Base-by-base conservation (phyloP, 1,140 invertebrate species). In the Macrostomum lignano region DNA sequence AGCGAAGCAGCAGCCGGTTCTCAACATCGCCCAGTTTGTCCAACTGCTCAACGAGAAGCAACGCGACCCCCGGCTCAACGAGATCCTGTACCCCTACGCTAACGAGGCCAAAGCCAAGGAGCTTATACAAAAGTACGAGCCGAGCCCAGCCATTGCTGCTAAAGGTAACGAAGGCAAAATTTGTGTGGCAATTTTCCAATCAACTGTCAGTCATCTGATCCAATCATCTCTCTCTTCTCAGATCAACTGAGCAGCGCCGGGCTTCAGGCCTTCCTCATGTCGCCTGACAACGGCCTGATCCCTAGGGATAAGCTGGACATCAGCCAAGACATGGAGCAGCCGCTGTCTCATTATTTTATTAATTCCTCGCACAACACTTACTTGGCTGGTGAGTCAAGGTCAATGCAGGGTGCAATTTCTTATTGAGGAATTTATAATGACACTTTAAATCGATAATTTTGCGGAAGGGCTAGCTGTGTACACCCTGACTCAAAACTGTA, bases 351-450 rank as follows among this genome's bases (percentile, higher is more conserved):
- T 52, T 98, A 96, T 62, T 96, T 93, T 52, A 94, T 96, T 42
- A 98, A 96, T 64, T 93, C 81, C 17, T 94, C 86, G 30, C 91
- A 98, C 58, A 98, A 98, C 52, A 96, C 88, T 6, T 98, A 98
- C 58, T 65, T 98, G 21, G 74, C 69, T 17, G 79, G 81, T n/a
- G n/a, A n/a, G n/a, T n/a, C n/a, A n/a, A n/a, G n/a, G n/a, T n/a
- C n/a, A n/a, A n/a, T n/a, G n/a, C n/a, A n/a, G n/a, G n/a, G n/a
- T n/a, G n/a, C n/a, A n/a, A n/a, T n/a, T n/a, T n/a, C n/a, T n/a
- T n/a, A n/a, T n/a, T n/a, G n/a, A n/a, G n/a, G n/a, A n/a, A n/a
- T n/a, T n/a, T n/a, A n/a, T n/a, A n/a, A n/a, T n/a, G n/a, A n/a
- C n/a, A n/a, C n/a, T n/a, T n/a, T n/a, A n/a, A n/a, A n/a, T n/a